Conservation (phyloP, 2,888 invertebrate genomes). For the Plutella xylostella region DNA sequence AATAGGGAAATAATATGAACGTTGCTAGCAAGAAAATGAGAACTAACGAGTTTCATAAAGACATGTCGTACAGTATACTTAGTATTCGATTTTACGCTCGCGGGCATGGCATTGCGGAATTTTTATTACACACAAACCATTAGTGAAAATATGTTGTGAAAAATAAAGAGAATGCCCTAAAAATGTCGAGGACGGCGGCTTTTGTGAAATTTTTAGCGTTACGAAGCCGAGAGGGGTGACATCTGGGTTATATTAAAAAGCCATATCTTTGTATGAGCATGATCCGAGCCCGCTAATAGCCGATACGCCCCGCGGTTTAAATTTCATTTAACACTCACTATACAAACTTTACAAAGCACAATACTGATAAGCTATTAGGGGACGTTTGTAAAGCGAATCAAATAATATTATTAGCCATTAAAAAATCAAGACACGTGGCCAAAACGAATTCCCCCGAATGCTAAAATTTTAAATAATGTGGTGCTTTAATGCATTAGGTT, state of each 20-base stretch:
- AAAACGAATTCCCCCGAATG: slow-evolving; percentile 37
- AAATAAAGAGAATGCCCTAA: neutral
- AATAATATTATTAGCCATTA: neutral
- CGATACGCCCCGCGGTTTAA: slow-evolving; percentile 53
- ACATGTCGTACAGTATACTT: too few relatives aligned
- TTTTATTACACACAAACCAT: neutral
- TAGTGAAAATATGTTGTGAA: neutral
- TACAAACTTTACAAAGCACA: slow-evolving; percentile 7
- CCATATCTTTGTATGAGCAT: slow-evolving; percentile 32
- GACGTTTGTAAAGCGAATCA: too few relatives aligned
- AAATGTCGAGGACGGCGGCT: neutral
- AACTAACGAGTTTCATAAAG: too few relatives aligned
- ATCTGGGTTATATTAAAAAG: slow-evolving; percentile 57
- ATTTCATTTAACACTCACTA: slow-evolving; percentile 52
- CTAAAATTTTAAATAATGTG: too few relatives aligned
- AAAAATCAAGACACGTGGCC: slow-evolving; percentile 34
- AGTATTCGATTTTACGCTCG: too few relatives aligned
- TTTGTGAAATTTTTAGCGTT: slow-evolving; percentile 7
- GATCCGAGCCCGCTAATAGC: slow-evolving; percentile 51
- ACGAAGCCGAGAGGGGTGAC: slow-evolving; percentile 22
- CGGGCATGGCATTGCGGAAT: too few relatives aligned
- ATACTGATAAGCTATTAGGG: too few relatives aligned
- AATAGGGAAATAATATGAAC: too few relatives aligned
- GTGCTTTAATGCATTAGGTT: neutral
- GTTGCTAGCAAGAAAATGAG: too few relatives aligned